Percentiles rank a stretch among this genome's conserved stretches.
Evolutionary conservation across 2,113 vertebrate genomes (phyloP).

Genomic region (Antechinus flavipes): DNA sequence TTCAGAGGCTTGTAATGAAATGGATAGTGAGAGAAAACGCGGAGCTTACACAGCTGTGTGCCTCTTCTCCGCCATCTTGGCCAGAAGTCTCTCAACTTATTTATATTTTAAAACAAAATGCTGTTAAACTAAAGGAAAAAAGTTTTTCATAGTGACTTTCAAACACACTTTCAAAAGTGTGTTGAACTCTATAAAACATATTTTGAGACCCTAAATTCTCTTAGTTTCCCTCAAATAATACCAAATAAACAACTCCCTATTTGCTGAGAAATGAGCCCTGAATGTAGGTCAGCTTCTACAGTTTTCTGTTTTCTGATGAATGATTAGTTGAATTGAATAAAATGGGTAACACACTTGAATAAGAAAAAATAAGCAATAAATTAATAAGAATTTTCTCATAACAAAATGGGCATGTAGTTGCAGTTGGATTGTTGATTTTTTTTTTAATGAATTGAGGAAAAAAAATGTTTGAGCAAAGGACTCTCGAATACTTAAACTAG

Average conservation of each 20-base stretch:
- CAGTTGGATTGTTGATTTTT: too few species aligned
- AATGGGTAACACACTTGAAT: background rate
- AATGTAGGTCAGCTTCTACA: background rate
- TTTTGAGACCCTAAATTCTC: background rate
- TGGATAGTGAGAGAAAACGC: too few species aligned
- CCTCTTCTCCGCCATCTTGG: too few species aligned
- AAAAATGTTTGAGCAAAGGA: background rate
- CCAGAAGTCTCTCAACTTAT: too few species aligned
- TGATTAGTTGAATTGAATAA: background rate
- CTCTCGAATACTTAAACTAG: background rate
- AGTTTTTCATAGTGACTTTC: conserved; percentile 6
- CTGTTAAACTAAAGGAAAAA: background rate
- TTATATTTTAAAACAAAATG: conserved; percentile 6
- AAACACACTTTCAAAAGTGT: background rate
- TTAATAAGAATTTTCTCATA: background rate
- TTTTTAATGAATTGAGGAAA: background rate
- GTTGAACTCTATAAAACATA: background rate
- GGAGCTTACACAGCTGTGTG: too few species aligned
- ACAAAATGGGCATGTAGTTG: too few species aligned
- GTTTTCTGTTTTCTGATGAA: background rate
- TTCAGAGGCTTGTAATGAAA: too few species aligned
- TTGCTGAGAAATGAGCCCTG: background rate
- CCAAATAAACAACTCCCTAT: background rate
- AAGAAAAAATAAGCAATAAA: background rate
- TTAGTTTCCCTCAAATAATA: background rate